Percentiles rank a stretch among this genome's conserved stretches.
Evolutionary conservation across 2,797 vertebrate genomes (phyloP).

Genomic region (Pangasius sanitwongsei): DNA sequence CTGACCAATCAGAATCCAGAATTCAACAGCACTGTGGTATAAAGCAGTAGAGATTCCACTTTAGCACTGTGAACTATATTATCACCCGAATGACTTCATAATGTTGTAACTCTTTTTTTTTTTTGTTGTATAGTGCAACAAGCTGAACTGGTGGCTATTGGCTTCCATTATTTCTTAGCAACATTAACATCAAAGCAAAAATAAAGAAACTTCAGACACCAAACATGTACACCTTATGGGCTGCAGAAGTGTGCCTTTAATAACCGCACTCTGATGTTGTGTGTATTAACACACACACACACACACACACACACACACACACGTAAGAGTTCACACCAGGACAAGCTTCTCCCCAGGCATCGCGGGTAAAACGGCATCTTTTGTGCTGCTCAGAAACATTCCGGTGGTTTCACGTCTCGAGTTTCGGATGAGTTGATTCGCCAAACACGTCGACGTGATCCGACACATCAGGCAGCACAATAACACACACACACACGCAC

Average conservation of each 20-base stretch:
- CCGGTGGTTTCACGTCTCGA: slow-evolving; percentile 50
- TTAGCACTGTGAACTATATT: no score
- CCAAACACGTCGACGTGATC: slow-evolving; percentile 43
- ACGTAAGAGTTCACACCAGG: slow-evolving; percentile 49
- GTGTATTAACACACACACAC: slow-evolving; percentile 11
- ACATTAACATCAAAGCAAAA: neutral
- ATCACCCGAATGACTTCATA: neutral
- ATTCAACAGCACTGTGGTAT: neutral
- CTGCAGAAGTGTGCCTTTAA: neutral
- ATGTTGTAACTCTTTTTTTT: neutral
- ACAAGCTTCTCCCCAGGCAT: slow-evolving; percentile 44
- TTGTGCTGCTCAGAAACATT: slow-evolving; percentile 53
- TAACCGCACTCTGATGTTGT: neutral
- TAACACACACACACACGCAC: neutral
- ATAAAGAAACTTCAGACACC: neutral
- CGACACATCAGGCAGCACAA: slow-evolving; percentile 34
- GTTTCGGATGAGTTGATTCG: slow-evolving; percentile 38
- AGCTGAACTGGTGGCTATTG: neutral
- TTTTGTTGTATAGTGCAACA: no score
- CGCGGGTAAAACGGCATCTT: slow-evolving; percentile 46
- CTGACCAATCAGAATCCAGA: neutral
- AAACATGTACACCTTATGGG: neutral
- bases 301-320: slow-evolving; percentile 33
- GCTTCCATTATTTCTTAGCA: neutral
- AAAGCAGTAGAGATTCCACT: neutral